phyloP scores from a whole-genome alignment of 2,888 invertebrate genomes.

The Oxystoma pomonae region DNA sequence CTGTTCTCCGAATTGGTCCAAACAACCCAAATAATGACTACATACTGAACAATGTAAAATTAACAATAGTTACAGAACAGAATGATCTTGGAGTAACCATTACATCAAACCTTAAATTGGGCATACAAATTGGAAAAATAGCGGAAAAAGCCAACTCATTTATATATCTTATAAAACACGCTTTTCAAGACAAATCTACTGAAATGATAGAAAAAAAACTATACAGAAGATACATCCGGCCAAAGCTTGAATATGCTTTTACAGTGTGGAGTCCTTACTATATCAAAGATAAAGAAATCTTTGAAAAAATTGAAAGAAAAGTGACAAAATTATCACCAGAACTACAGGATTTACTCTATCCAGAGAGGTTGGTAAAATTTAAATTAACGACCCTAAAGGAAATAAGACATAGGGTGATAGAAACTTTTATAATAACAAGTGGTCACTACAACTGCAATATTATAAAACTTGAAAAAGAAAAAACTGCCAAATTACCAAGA shows the following conservation, averaged over 20 bases:
- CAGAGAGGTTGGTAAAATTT: background rate
- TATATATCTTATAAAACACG: background rate
- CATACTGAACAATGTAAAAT: background rate
- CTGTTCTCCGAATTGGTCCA: background rate
- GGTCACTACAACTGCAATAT: background rate
- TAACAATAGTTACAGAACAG: background rate
- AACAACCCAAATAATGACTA: background rate
- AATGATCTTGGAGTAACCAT: background rate
- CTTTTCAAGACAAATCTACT: background rate
- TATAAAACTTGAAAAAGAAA: too few relatives aligned
- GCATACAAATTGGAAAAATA: background rate
- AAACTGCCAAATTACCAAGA: too few relatives aligned
- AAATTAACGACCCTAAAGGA: background rate
- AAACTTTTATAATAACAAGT: background rate
- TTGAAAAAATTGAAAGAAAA: background rate
- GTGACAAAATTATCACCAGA: background rate
- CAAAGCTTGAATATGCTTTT: background rate
- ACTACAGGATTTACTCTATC: background rate
- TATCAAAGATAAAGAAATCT: background rate
- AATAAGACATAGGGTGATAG: background rate
- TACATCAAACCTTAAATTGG: background rate
- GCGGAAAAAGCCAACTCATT: background rate
- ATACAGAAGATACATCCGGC: background rate
- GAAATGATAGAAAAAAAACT: background rate
- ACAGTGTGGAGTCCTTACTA: background rate